Base-by-base conservation (phyloP, 2,888 invertebrate species). In the Lathronympha strigana region DNA sequence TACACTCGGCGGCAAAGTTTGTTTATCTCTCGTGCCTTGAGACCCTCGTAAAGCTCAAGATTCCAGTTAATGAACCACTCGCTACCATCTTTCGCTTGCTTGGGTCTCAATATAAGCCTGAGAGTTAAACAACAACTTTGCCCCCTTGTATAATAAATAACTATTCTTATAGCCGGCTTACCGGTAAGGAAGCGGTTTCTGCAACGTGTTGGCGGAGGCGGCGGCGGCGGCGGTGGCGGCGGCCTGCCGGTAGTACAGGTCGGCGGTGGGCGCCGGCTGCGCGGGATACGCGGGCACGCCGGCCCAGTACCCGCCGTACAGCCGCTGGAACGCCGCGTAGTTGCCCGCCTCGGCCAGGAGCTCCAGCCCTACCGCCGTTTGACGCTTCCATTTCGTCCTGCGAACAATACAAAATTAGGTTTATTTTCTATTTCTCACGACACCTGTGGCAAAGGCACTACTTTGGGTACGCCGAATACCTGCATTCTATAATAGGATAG, bases 311-410 rank as follows among this genome's bases (percentile, higher is more conserved):
- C 95, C 95, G 9, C 97, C 97, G 89, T 97, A 98, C 70, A 99
- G 93, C 69, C 99, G 94, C 91, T 99, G 99, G 81, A 99, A 97
- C n/a, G 99, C 99, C 0, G 98, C 98, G 90, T 98, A 98, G 92
- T 99, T 99, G 8, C 98, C 98, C 0, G 99, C 98, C 86, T 99
- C 99, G 1, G 98, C 98, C 63, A 99, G 92, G 43, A 99, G 94
- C 85, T 99, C 99, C 74, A 99, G 89, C 0, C 99, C 99, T 2
- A 99, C 99, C 0, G 99, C 98, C 15, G 99, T 98, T 88, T 99
- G 99, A 1, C 99, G 95, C 90, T 99, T 99, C 99, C 99, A 99
- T 93, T 99, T 99, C 84, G 99, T 99, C 88, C 98, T 98, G 94
- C 25, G 61, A 55, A 71, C 73, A 80, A 62, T 25, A 17, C 19